These are phyloP conservation scores for Andinoacara biseriatus DNA, from an alignment of 2,113 vertebrate species.

Conservation along the genomic window DNA sequence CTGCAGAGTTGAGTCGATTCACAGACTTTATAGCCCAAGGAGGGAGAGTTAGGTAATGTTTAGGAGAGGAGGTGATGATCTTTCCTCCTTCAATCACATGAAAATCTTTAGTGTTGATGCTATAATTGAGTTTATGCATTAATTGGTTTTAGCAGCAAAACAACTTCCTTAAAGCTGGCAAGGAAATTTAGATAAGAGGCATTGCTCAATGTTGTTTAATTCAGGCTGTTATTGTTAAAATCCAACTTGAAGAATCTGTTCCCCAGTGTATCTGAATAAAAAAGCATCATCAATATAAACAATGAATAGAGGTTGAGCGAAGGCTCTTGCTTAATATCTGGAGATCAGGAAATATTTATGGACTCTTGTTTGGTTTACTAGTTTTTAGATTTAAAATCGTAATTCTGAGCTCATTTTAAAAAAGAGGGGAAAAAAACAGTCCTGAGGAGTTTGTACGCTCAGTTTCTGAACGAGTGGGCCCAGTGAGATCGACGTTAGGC, in stretches of 20 bases:
- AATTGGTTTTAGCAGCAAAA: conserved; percentile 49
- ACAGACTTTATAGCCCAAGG: conserved; percentile 13
- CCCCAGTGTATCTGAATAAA: neutral
- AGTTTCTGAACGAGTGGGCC: conserved; percentile 3
- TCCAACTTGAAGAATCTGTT: conserved; percentile 10
- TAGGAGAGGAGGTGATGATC: conserved; percentile 13
- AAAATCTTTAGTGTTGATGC: conserved; percentile 30
- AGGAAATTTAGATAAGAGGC: conserved; percentile 3
- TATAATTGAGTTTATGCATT: conserved; percentile 49
- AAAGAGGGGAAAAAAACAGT: neutral
- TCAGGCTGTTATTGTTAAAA: conserved; percentile 16
- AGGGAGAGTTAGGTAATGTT: conserved; percentile 33
- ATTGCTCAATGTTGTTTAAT: conserved; percentile 12
- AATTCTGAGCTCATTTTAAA: conserved; percentile 15
- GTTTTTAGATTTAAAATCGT: conserved; percentile 35
- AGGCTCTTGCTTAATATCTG: neutral
- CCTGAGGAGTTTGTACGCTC: neutral
- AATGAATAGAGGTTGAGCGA: neutral
- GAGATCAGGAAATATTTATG: conserved; percentile 1
- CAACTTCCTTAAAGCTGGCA: conserved; percentile 36
- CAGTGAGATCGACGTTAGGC: conserved; percentile 21
- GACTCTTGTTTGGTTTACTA: conserved; percentile 24
- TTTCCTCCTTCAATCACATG: conserved; percentile 9
- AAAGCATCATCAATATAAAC: neutral
- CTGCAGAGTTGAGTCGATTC: conserved; percentile 13